Conservation (phyloP, 2,113 vertebrate genomes). For the Serinus canaria region DNA sequence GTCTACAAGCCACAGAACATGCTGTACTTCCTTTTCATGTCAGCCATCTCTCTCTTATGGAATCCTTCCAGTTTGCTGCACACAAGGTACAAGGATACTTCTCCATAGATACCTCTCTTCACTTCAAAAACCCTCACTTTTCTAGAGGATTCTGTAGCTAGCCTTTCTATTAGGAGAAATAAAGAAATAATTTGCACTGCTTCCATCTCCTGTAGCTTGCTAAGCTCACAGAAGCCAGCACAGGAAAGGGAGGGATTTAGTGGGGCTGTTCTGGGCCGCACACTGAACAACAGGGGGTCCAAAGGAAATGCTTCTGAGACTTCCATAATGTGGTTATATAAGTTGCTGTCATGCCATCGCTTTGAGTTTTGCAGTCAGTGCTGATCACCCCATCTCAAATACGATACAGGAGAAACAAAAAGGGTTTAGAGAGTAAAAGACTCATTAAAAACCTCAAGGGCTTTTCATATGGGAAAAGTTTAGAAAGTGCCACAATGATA, state of each 20-base stretch:
- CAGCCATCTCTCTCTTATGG: constrained; percentile 66
- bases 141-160: not conserved
- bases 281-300: accelerated
- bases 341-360: not conserved
- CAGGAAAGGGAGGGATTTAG: not conserved
- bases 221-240: not conserved
- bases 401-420: not conserved
- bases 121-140: not conserved
- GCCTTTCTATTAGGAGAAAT: not conserved
- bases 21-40: constrained; percentile 73
- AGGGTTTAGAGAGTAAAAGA: not conserved
- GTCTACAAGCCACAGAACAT: constrained; percentile 73
- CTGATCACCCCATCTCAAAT: not conserved
- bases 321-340: not conserved
- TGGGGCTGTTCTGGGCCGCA: not conserved
- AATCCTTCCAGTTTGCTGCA: constrained; percentile 55
- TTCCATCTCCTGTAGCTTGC: accelerated
- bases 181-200: not conserved
- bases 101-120: not conserved
- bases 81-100: constrained; percentile 55
- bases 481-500: not conserved
- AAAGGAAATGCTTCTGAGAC: not conserved
- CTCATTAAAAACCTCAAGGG: constrained; percentile 20
- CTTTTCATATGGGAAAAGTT: not conserved
- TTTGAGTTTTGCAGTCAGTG: not conserved